Base-by-base conservation (phyloP, 2,797 vertebrate genomes). In the Aphelocoma californica region DNA sequence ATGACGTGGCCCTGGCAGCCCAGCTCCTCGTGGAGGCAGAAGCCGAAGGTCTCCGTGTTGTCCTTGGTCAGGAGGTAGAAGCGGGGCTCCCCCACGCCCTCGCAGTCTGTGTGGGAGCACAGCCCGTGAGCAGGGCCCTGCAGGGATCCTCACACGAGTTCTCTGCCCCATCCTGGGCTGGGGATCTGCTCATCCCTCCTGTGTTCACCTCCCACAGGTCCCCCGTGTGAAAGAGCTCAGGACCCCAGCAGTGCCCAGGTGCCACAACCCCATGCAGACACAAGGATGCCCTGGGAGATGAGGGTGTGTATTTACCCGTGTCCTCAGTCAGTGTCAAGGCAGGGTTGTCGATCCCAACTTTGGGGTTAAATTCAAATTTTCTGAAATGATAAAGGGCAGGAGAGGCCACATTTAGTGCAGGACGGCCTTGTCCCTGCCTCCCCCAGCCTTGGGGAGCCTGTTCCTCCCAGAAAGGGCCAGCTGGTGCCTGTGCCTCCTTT, bases 281-380 rank as follows among this genome's bases (percentile, higher is more conserved):
- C 21, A 32, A 2, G 82, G 81, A 29, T 8, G 10, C 36, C 56
- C 79, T 21, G 42, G 77, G 58, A 51, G 51, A 26, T 6, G 10
- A 54, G 31, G 73, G 56, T 11, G 4, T 42, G 74, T 25, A 79
- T 88, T 97, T 96, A 95, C 96, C 97, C 31, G 1, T 95, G 90
- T 98, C 98, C 89, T 98, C 98, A 4, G 97, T 79, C 95, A 98
- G 93, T 1, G 97, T 98, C 86, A 99, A 97, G 64, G 98, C 99
- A 85, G 99, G 99, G 96, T 99, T 99, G 97, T 99, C 99, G 17
- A 99, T 99, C 38, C 99, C 99, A 96, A 98, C 98, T 97, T 98
- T 99, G 71, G 99, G 99, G 96, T 99, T 98, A 97, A 99, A 99
- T 62, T 98, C 98, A 96, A 99, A 99, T 94, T 98, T 99, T 96